These are phyloP conservation scores for Pentalonia nigronervosa DNA, from an alignment of 1,140 invertebrate species.

Conservation along the genomic window DNA sequence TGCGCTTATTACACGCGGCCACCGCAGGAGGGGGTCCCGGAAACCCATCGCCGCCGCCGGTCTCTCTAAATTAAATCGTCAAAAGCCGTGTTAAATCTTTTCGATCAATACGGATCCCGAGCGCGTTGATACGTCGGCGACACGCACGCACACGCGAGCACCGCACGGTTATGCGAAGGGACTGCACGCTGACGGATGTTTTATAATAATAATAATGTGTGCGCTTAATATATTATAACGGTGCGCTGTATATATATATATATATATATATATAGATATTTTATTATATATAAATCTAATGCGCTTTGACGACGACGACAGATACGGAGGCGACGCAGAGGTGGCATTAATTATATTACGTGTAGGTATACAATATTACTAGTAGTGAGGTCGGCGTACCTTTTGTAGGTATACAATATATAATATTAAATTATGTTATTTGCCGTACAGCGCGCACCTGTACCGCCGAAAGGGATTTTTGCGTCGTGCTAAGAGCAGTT, in stretches of 20 bases:
- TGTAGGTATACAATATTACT: not conserved
- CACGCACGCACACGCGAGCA: not conserved
- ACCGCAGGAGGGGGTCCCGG: constrained; percentile 29
- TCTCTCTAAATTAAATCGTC: constrained; percentile 50
- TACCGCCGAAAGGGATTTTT: no score
- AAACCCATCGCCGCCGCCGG: constrained; percentile 34
- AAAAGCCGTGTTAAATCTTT: constrained; percentile 53
- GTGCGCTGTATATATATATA: not conserved
- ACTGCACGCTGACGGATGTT: not conserved
- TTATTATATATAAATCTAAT: not conserved
- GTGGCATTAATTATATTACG: not conserved
- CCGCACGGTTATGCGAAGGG: not conserved
- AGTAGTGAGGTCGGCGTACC: no score
- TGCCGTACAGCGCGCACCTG: no score
- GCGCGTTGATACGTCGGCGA: not conserved
- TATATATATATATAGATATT: no score
- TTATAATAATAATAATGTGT: not conserved
- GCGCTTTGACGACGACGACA: not conserved
- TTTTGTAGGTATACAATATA: no score
- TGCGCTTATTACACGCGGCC: constrained; percentile 49
- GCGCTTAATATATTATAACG: not conserved
- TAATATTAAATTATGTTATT: no score
- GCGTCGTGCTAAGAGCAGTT: no score
- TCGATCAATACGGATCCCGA: constrained; percentile 35
- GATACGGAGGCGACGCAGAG: not conserved